phyloP scores from a whole-genome alignment of 2,888 invertebrate genomes.

The Lathronympha strigana region DNA sequence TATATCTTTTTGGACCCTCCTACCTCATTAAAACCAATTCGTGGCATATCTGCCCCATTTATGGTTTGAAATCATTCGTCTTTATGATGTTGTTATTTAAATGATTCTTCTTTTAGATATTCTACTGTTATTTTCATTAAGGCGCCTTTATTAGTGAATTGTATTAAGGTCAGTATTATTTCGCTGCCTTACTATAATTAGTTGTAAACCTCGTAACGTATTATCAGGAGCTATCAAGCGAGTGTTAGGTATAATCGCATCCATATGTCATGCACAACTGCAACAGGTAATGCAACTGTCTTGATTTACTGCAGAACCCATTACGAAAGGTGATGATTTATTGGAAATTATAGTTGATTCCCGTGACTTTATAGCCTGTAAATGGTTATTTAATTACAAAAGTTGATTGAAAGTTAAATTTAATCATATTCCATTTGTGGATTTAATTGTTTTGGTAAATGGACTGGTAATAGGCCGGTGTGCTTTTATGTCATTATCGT shows the following conservation, averaged over 20 bases:
- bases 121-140: no score
- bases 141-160: no score
- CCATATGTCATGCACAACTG: background rate
- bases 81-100: no score
- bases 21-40: no score
- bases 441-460: background rate
- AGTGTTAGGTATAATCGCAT: conserved; percentile 13
- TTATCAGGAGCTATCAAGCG: conserved; percentile 10
- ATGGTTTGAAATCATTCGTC: no score
- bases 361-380: background rate
- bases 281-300: conserved; percentile 16
- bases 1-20: no score
- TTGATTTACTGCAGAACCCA: background rate
- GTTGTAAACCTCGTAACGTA: background rate
- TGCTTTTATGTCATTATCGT: background rate
- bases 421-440: background rate
- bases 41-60: no score
- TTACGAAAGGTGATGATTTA: conserved; percentile 16
- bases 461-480: background rate
- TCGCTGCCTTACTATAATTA: background rate
- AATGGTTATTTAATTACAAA: background rate
- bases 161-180: no score
- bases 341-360: background rate
- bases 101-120: no score
- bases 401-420: background rate